These are phyloP conservation scores for Bombylius discolor DNA, from an alignment of 2,888 invertebrate genomes.

Conservation along the genomic window DNA sequence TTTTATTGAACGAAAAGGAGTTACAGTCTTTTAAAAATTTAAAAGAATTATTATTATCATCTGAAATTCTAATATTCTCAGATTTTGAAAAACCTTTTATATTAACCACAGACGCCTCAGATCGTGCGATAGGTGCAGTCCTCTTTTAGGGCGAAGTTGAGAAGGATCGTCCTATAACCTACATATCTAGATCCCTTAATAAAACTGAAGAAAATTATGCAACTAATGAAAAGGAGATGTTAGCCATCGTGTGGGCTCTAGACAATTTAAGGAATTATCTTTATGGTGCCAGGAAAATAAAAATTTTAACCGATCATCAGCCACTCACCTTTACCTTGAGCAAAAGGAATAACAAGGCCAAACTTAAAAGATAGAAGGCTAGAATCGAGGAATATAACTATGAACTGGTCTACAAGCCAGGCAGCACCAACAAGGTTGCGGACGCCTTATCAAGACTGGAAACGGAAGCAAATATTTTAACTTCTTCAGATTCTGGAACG, in stretches of 20 bases:
- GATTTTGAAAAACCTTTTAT: not conserved
- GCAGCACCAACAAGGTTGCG: too few relatives aligned
- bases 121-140: constrained; percentile 3
- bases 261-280: constrained; percentile 8
- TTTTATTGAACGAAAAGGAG: too few relatives aligned
- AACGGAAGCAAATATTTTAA: too few relatives aligned
- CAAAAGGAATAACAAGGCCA: too few relatives aligned
- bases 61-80: not conserved
- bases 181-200: constrained; percentile 1
- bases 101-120: constrained; percentile 1
- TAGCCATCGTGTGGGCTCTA: constrained; percentile 9
- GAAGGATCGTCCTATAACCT: not conserved
- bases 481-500: too few relatives aligned
- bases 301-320: constrained; percentile 12
- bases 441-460: too few relatives aligned
- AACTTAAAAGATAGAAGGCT: too few relatives aligned
- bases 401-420: too few relatives aligned
- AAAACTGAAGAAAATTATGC: constrained; percentile 13
- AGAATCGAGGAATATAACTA: too few relatives aligned
- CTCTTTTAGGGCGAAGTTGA: not conserved
- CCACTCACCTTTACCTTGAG: too few relatives aligned
- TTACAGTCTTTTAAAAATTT: too few relatives aligned
- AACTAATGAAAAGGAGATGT: constrained; percentile 11
- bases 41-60: not conserved
- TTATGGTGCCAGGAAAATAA: constrained; percentile 11